Conservation (phyloP, 2,797 vertebrate species). For the Bufotes viridis region DNA sequence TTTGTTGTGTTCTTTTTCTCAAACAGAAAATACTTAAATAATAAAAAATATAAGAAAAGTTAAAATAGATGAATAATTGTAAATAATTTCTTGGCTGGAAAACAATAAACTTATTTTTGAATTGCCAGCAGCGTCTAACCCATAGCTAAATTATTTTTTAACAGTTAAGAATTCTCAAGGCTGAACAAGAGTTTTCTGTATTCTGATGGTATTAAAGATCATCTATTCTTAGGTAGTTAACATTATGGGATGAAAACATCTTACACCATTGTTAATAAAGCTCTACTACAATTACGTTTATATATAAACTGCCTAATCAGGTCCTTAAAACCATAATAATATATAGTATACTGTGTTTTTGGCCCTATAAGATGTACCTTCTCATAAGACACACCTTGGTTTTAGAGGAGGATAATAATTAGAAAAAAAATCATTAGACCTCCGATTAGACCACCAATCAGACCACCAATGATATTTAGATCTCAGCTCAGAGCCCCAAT, state of each 20-base stretch:
- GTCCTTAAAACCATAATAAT: too few relatives aligned
- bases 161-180: not conserved
- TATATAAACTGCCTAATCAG: too few relatives aligned
- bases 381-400: too few relatives aligned
- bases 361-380: too few relatives aligned
- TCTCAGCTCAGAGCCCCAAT: too few relatives aligned
- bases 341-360: too few relatives aligned
- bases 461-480: too few relatives aligned
- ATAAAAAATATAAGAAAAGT: not conserved
- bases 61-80: not conserved
- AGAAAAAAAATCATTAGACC: too few relatives aligned
- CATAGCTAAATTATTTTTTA: not conserved
- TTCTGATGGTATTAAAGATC: not conserved
- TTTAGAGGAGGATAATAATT: too few relatives aligned
- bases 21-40: not conserved
- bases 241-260: not conserved
- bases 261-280: too few relatives aligned
- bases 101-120: constrained; percentile 2
- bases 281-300: too few relatives aligned
- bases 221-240: not conserved
- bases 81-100: not conserved
- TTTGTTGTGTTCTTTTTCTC: not conserved
- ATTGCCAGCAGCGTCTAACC: not conserved
- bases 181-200: not conserved
- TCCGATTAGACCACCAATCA: too few relatives aligned